Evolutionary conservation across 2,113 vertebrate species (phyloP).

Genomic region (Amphiprion ocellaris): DNA sequence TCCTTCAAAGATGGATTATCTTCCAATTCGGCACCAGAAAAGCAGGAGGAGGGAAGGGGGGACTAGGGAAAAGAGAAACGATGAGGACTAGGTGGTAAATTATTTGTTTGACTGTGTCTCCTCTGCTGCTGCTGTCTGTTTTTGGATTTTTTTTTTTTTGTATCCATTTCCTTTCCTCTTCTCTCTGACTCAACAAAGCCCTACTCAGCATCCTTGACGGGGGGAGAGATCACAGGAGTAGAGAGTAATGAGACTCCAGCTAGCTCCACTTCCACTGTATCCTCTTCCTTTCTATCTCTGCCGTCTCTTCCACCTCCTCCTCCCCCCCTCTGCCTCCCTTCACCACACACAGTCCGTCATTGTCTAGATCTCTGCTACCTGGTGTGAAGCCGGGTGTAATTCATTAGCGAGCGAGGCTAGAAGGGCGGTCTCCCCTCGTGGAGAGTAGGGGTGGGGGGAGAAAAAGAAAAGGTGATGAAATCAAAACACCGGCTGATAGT

Average conservation of each 20-base stretch:
- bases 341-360: conserved; percentile 69
- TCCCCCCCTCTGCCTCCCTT: conserved; percentile 7
- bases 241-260: conserved; percentile 77
- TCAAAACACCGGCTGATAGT: conserved; percentile 65
- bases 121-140: conserved; percentile 28
- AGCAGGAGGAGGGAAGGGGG: not conserved
- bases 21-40: conserved; percentile 62
- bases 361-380: conserved; percentile 73
- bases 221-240: conserved; percentile 74
- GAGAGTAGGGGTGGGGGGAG: not conserved
- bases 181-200: conserved; percentile 74
- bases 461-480: conserved; percentile 64
- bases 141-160: conserved; percentile 31
- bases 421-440: conserved; percentile 51
- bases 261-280: conserved; percentile 65
- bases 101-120: conserved; percentile 60
- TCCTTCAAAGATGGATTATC: conserved; percentile 79
- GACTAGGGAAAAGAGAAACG: conserved; percentile 41
- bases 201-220: conserved; percentile 78
- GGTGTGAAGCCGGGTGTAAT: conserved; percentile 77
- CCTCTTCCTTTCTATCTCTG: conserved; percentile 49
- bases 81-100: conserved; percentile 58
- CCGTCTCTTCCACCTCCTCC: not conserved
- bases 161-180: conserved; percentile 36
- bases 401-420: conserved; percentile 73